These are phyloP conservation scores for Chorisops tibialis DNA, from an alignment of 2,888 invertebrate species.

Conservation along the genomic window DNA sequence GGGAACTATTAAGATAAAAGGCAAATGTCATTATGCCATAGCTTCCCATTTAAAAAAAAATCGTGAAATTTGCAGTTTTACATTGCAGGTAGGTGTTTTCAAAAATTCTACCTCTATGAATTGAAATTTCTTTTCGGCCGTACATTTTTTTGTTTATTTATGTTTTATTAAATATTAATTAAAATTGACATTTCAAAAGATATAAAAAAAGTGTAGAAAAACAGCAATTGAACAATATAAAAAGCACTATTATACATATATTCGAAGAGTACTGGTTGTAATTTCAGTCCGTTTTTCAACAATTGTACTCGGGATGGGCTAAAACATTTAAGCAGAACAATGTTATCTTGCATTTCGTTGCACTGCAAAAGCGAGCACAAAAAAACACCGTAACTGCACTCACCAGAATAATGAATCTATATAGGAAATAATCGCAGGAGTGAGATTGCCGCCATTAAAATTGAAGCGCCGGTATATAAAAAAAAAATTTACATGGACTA, in stretches of 20 bases:
- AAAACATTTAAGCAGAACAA: no score
- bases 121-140: no score
- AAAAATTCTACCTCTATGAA: no score
- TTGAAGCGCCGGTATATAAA: background rate
- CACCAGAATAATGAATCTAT: background rate
- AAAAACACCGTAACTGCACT: background rate
- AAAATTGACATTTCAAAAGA: background rate
- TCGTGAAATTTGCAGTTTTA: no score
- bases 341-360: background rate
- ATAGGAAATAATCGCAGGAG: no score
- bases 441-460: no score
- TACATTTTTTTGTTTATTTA: background rate
- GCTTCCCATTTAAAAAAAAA: no score
- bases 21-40: no score
- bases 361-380: background rate
- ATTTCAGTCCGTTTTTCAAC: background rate
- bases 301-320: no score
- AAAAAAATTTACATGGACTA: background rate
- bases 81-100: no score
- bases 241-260: no score
- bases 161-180: slow-evolving; percentile 4
- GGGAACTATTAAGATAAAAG: no score
- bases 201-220: background rate
- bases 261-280: background rate
- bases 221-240: background rate